A percentile compares a stretch with the other conserved stretches of the same genome.
phyloP scores from a whole-genome alignment of 2,797 vertebrate species.

The Tokudaia muenninki region DNA sequence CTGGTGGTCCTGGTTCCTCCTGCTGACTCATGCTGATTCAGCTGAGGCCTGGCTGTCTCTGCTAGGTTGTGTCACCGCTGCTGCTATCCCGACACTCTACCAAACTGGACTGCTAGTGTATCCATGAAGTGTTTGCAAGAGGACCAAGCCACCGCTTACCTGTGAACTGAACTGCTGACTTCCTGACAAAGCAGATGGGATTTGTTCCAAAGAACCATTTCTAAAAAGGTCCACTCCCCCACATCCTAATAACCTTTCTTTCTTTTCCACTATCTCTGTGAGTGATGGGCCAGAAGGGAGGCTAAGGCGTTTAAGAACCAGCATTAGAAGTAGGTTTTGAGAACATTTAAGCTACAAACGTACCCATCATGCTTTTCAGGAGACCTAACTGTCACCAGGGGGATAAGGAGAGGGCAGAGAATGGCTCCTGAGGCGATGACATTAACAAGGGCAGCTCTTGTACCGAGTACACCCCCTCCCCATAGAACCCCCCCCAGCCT shows the following conservation, averaged over 20 bases:
- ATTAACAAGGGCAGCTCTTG: neutral
- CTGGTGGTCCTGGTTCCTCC: neutral
- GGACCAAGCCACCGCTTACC: neutral
- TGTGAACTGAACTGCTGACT: neutral
- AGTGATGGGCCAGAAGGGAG: too few species aligned
- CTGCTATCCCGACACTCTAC: neutral
- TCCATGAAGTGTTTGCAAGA: neutral
- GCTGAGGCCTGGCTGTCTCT: neutral
- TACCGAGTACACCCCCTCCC: rapidly evolving
- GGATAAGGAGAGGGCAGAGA: too few species aligned
- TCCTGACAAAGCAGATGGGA: neutral
- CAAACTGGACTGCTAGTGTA: neutral
- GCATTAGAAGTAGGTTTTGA: too few species aligned
- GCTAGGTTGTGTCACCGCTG: neutral
- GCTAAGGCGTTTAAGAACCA: too few species aligned
- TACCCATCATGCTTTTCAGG: neutral
- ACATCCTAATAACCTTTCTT: too few species aligned
- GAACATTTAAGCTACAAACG: too few species aligned
- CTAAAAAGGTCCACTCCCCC: neutral
- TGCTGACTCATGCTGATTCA: neutral
- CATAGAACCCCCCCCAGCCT: neutral
- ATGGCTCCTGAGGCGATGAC: neutral
- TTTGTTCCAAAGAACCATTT: neutral
- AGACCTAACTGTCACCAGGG: neutral
- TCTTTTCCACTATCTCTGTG: too few species aligned